A percentile compares a stretch with the other conserved stretches of the same genome.
phyloP scores from a whole-genome alignment of 2,888 invertebrate species.

The Nephrotoma guestfalica region DNA sequence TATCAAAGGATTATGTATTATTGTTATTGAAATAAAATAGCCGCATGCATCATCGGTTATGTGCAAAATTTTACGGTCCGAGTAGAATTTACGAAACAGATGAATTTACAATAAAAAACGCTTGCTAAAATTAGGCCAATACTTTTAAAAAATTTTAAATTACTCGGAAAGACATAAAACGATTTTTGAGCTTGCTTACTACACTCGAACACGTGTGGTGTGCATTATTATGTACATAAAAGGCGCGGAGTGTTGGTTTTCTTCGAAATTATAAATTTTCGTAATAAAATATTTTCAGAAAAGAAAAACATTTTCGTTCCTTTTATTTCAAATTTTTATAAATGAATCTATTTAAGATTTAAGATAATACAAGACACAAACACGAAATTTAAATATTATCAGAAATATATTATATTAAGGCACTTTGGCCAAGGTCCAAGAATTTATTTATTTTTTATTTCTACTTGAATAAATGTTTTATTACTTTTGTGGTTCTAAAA shows the following conservation, averaged over 20 bases:
- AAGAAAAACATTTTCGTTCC: background rate
- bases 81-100: background rate
- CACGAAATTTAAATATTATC: background rate
- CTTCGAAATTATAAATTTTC: background rate
- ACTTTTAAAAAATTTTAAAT: background rate
- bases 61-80: background rate
- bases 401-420: background rate
- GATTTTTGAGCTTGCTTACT: background rate
- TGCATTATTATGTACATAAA: background rate
- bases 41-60: background rate
- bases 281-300: background rate
- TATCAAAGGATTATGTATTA: background rate
- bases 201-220: background rate
- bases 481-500: background rate
- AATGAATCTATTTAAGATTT: background rate
- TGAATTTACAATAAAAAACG: background rate
- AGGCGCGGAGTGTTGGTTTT: background rate
- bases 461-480: background rate
- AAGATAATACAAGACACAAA: background rate
- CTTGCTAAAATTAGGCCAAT: background rate
- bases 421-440: background rate
- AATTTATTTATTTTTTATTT: background rate
- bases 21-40: background rate
- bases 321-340: background rate
- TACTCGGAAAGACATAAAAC: background rate